Base-by-base conservation (phyloP, 1,140 invertebrate genomes). In the Lepidotrigona ventralis region DNA sequence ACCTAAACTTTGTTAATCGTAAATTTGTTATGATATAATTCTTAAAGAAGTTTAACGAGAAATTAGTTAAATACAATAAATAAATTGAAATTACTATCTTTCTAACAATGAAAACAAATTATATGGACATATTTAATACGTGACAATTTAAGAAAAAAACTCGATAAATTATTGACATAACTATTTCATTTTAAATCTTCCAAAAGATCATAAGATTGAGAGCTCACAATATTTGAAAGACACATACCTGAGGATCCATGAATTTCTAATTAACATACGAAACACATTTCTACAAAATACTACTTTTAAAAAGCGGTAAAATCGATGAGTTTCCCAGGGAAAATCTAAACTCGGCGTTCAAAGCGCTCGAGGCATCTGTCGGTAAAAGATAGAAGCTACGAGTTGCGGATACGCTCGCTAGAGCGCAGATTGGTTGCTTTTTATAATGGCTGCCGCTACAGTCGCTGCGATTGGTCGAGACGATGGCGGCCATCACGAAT, bases 401-500 rank as follows among this genome's bases (percentile, higher is more conserved):
- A 78, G 77, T 90, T 92, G 85, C 80, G 79, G 54, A 70, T 84
- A 87, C 75, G 76, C 63, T 90, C 92, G 90, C 81, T 56, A 93
- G 93, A 90, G 91, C 76, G 91, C 93, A 89, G 89, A 73, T 86
- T 53, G 85, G 77, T 84, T 84, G 85, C 75, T 85, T 80, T 91
- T 90, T 83, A 86, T 86, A 75, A 94, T 93, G 93, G 93, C 93
- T 88, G 91, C 91, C 84, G 46, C 6, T 29, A 6, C 66, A 56
- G 53, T 19, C 11, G 39, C 85, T 58, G 83, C 74, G 90, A 94
- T 94, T 94, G 94, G 94, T 83, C 69, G 85, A 64, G 19, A 29
- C 33, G 2, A 6, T 33, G 90, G 89, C 91, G 89, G 94, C 94
- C 94, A 94, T 94, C 89, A 90, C 93, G 92, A 90, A 93, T 92